These are phyloP conservation scores for Lamellibrachia columna DNA, from an alignment of 2,888 invertebrate species.

Conservation along the genomic window DNA sequence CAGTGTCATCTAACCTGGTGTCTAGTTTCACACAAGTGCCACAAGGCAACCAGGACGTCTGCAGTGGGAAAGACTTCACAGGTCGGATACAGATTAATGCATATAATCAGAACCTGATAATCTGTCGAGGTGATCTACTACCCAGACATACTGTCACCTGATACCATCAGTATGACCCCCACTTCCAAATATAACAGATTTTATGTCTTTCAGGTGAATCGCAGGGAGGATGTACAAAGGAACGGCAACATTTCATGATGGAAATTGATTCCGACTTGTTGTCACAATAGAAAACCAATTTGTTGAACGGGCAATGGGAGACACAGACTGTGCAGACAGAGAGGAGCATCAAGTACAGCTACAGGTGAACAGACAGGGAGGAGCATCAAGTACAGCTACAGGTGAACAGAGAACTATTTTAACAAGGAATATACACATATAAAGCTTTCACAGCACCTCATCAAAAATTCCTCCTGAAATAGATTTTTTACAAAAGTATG, in stretches of 20 bases:
- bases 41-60: background rate
- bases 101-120: background rate
- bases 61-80: background rate
- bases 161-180: background rate
- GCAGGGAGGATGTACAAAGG: background rate
- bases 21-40: constrained; percentile 10
- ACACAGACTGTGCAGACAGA: background rate
- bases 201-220: background rate
- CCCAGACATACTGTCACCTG: background rate
- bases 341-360: background rate
- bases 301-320: background rate
- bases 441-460: too few species aligned
- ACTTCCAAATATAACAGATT: constrained; percentile 7
- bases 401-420: background rate
- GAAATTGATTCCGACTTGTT: background rate
- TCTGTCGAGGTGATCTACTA: background rate
- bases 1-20: background rate
- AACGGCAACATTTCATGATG: background rate
- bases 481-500: too few species aligned
- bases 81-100: constrained; percentile 1
- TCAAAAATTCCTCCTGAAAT: too few species aligned
- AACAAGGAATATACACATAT: background rate
- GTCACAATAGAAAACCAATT: background rate
- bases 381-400: background rate
- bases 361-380: background rate